A percentile compares a stretch with the other conserved stretches of the same genome.
Conservation (phyloP, 2,797 vertebrate genomes). For the Aselliscus stoliczkanus region DNA sequence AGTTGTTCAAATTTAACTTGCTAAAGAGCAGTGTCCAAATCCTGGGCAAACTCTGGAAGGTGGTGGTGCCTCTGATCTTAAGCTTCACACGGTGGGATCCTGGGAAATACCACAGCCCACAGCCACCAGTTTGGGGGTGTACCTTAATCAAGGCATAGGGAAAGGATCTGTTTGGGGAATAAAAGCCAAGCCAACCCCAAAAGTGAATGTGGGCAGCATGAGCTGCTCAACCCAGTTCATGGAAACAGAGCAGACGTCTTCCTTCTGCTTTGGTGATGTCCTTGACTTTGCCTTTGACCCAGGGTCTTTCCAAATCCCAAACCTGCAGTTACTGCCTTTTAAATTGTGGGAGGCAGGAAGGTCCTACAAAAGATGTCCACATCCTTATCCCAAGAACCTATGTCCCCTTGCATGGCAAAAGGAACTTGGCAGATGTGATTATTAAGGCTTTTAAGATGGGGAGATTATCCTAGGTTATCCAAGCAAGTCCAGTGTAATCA, state of each 20-base stretch:
- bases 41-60: background rate
- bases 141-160: background rate
- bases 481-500: accelerated
- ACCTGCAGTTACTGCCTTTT: background rate
- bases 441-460: background rate
- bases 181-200: background rate
- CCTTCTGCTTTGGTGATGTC: background rate
- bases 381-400: background rate
- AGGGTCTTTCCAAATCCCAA: background rate
- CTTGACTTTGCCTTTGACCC: background rate
- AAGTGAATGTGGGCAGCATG: background rate
- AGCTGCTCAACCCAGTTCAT: background rate
- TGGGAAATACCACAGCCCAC: background rate
- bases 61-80: background rate
- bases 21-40: background rate
- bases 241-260: background rate
- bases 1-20: background rate
- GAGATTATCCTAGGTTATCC: background rate
- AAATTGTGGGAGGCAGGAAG: background rate
- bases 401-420: background rate
- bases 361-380: background rate
- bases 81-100: background rate
- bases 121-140: background rate
- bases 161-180: background rate
- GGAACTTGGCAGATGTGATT: background rate